These are phyloP conservation scores for Adelognathus sp. DNA, from an alignment of 2,888 invertebrate species.

Conservation along the genomic window DNA sequence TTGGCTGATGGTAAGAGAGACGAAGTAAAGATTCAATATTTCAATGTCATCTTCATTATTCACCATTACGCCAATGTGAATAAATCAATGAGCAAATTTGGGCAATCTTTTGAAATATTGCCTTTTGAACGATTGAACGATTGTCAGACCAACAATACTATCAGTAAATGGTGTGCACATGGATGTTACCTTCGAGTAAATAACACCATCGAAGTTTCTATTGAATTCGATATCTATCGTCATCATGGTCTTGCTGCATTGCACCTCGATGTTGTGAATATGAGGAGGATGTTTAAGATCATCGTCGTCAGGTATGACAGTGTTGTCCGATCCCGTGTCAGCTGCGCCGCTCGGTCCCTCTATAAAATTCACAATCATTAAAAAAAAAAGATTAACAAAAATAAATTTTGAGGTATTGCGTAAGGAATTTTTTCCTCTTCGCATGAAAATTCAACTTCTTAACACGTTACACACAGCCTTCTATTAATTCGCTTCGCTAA, in stretches of 20 bases:
- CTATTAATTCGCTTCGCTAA: too few species aligned
- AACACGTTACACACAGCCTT: too few species aligned
- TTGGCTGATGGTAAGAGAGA: too few species aligned
- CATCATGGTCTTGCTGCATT: constrained; percentile 92
- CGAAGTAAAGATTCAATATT: neutral
- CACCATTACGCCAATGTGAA: too few species aligned
- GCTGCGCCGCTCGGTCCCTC: constrained; percentile 55
- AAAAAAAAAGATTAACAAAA: neutral
- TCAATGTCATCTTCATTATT: neutral
- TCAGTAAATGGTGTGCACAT: too few species aligned
- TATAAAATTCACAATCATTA: constrained; percentile 10
- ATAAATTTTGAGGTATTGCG: too few species aligned
- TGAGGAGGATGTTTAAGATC: constrained; percentile 89
- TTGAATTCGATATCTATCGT: constrained; percentile 91
- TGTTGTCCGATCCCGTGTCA: constrained; percentile 49
- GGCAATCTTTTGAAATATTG: too few species aligned
- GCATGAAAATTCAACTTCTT: too few species aligned
- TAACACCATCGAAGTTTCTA: constrained; percentile 88
- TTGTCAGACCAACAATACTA: too few species aligned
- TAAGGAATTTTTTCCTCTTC: too few species aligned
- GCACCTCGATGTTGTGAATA: constrained; percentile 88
- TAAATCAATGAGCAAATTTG: too few species aligned
- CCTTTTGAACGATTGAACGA: too few species aligned
- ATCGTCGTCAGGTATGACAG: constrained; percentile 79
- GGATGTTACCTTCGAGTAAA: constrained; percentile 90